A percentile compares a stretch with the other conserved stretches of the same genome.
phyloP scores from a whole-genome alignment of 2,797 vertebrate species.

The Clamator glandarius region DNA sequence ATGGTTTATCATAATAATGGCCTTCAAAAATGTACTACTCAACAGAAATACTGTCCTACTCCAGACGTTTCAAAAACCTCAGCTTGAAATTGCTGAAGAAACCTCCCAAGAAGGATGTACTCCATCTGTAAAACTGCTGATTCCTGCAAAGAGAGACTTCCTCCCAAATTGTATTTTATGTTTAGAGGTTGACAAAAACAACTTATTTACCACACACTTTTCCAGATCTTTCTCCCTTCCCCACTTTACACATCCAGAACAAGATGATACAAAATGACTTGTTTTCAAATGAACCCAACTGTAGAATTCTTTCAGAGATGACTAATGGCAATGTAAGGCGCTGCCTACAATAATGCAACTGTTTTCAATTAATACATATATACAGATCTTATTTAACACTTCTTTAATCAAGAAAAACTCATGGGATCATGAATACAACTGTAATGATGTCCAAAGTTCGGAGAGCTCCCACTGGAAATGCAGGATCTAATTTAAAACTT shows the following conservation, averaged over 20 bases:
- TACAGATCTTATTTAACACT: not conserved
- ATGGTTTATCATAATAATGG: constrained; percentile 51
- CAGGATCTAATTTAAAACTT: not conserved
- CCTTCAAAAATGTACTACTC: constrained; percentile 34
- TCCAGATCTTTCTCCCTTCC: not conserved
- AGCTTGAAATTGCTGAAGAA: constrained; percentile 44
- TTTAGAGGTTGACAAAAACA: not conserved
- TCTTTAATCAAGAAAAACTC: not conserved
- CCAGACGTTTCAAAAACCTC: constrained; percentile 38
- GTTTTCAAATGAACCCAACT: not conserved
- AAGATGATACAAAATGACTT: not conserved
- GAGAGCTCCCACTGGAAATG: not conserved
- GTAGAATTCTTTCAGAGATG: not conserved
- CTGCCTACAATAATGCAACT: accelerated
- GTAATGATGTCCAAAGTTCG: not conserved
- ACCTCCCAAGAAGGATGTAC: constrained; percentile 39
- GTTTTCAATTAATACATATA: not conserved
- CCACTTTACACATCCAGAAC: not conserved
- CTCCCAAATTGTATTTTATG: not conserved
- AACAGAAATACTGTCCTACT: constrained; percentile 49
- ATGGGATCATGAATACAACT: not conserved
- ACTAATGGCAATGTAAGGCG: not conserved
- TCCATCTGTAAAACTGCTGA: constrained; percentile 55
- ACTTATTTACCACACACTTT: not conserved
- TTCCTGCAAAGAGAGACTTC: constrained; percentile 7